phyloP scores from a whole-genome alignment of 2,888 invertebrate genomes.

The Rhingia campestris region DNA sequence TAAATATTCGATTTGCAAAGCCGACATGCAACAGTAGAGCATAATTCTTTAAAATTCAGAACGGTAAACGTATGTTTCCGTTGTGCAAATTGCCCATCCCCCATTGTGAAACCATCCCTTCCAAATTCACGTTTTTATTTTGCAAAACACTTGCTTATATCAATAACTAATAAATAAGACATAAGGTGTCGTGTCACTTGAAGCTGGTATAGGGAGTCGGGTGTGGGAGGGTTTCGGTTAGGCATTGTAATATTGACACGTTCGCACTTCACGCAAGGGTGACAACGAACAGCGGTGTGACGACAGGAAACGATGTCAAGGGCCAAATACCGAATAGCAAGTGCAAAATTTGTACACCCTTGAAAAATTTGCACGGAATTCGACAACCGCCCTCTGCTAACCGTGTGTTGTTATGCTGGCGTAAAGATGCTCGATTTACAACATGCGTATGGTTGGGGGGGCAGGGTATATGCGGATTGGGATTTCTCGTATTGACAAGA shows the following conservation, averaged over 20 bases:
- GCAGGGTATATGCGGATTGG: conserved; percentile 45
- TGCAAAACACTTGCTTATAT: conserved; percentile 58
- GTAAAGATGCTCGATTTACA: conserved; percentile 60
- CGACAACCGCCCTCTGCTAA: background rate
- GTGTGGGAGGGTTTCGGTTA: conserved; percentile 28
- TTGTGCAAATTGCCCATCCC: conserved; percentile 43
- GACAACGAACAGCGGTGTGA: conserved; percentile 38
- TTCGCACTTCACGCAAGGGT: conserved; percentile 65
- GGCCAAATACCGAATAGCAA: conserved; percentile 29
- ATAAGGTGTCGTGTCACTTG: conserved; percentile 70
- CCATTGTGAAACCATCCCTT: conserved; percentile 17
- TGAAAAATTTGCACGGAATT: conserved; percentile 57
- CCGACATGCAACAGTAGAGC: conserved; percentile 1
- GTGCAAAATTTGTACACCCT: conserved; percentile 62
- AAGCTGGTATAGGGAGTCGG: conserved; percentile 13
- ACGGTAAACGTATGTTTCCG: conserved; percentile 39
- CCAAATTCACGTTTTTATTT: background rate
- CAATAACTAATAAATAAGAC: conserved; percentile 74
- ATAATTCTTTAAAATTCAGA: conserved; percentile 3
- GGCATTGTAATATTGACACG: conserved; percentile 66
- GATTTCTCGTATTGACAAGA: conserved; percentile 82
- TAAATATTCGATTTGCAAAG: conserved; percentile 22
- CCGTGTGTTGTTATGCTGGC: conserved; percentile 66
- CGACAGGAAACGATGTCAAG: conserved; percentile 41
- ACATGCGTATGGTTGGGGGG: conserved; percentile 36